Evolutionary conservation across 1,140 invertebrate genomes (phyloP).

Genomic region (Myzus persicae): DNA sequence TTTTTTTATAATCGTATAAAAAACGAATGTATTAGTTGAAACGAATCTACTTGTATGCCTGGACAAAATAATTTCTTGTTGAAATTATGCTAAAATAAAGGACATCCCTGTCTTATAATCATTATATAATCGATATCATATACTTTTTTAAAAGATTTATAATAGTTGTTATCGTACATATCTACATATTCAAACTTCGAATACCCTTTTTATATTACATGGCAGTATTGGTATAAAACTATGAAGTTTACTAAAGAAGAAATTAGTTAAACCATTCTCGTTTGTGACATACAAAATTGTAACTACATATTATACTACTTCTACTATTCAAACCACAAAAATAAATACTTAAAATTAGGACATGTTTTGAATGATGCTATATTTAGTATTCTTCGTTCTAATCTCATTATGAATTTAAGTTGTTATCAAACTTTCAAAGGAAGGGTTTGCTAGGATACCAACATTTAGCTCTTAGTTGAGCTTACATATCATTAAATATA

Average conservation of each 20-base stretch:
- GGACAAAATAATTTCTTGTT: neutral
- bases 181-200: neutral
- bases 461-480: neutral
- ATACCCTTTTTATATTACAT: neutral
- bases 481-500: neutral
- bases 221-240: neutral
- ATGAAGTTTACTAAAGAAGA: neutral
- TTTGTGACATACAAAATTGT: neutral
- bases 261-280: neutral
- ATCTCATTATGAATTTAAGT: neutral
- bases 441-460: neutral
- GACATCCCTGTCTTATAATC: neutral
- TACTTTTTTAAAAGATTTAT: neutral
- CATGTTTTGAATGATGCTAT: neutral
- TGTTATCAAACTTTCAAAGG: constrained; percentile 29
- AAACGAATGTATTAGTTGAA: neutral
- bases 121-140: neutral
- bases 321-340: neutral
- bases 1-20: neutral
- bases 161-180: neutral
- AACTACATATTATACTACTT: neutral
- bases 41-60: no score
- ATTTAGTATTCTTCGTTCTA: neutral
- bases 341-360: neutral
- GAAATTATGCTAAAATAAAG: neutral